A percentile compares a stretch with the other conserved stretches of the same genome.
These are phyloP conservation scores for Spodoptera picta DNA, from an alignment of 2,888 invertebrate genomes.

Conservation along the genomic window DNA sequence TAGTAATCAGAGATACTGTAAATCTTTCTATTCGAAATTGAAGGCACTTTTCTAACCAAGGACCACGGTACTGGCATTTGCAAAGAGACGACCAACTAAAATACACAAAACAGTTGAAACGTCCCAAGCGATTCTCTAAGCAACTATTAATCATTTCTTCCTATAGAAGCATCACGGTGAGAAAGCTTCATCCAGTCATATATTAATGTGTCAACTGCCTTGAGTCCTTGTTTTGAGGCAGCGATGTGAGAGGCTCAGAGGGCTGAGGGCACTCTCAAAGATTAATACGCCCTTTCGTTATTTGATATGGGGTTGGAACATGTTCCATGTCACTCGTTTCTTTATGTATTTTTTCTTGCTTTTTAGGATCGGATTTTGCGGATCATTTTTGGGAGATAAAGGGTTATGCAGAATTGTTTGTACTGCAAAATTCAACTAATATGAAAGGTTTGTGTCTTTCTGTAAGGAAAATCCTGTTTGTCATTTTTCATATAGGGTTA, in stretches of 20 bases:
- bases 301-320: slow-evolving; percentile 43
- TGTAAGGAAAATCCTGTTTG: too few relatives aligned
- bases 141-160: too few relatives aligned
- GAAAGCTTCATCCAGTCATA: too few relatives aligned
- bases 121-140: too few relatives aligned
- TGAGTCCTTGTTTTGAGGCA: slow-evolving; percentile 50
- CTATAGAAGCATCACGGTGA: background rate
- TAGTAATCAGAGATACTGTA: too few relatives aligned
- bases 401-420: background rate
- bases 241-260: slow-evolving; percentile 49
- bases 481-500: too few relatives aligned
- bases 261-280: slow-evolving; percentile 56
- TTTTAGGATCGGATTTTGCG: slow-evolving; percentile 13
- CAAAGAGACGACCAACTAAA: too few relatives aligned
- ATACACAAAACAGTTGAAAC: too few relatives aligned
- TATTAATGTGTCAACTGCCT: slow-evolving; percentile 3
- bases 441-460: too few relatives aligned
- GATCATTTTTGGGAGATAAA: slow-evolving; percentile 11
- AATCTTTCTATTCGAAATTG: too few relatives aligned
- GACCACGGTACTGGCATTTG: too few relatives aligned
- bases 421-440: background rate
- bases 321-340: slow-evolving; percentile 11
- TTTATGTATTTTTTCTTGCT: slow-evolving; percentile 28
- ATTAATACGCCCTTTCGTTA: slow-evolving; percentile 64
- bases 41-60: too few relatives aligned